Evolutionary conservation across 2,797 vertebrate species (phyloP).

Genomic region (Myoxocephalus aenaeus): DNA sequence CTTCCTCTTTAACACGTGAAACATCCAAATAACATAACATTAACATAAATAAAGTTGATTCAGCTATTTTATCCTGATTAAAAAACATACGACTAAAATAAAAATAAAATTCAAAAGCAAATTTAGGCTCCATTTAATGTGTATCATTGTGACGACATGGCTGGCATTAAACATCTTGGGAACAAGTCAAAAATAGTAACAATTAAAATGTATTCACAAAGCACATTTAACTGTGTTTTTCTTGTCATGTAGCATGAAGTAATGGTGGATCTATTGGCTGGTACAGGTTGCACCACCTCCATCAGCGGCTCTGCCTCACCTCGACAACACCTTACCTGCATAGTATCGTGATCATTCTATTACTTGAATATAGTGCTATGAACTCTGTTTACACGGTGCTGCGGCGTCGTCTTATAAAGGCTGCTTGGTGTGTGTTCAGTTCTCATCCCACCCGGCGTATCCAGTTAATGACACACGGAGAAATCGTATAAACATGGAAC

Average conservation of each 20-base stretch:
- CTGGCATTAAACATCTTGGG: not conserved
- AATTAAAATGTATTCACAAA: not conserved
- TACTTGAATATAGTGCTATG: slow-evolving; percentile 98
- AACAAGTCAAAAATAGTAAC: not conserved
- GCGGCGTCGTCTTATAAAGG: slow-evolving; percentile 85
- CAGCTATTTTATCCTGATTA: not conserved
- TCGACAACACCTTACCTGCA: slow-evolving; percentile 76
- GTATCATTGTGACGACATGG: not conserved
- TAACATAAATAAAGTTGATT: not conserved
- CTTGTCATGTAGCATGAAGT: not conserved
- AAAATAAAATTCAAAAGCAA: not conserved
- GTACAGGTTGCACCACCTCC: not conserved
- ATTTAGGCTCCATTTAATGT: not conserved
- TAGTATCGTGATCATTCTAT: slow-evolving; percentile 93
- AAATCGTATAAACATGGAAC: slow-evolving; percentile 91
- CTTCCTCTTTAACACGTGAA: not conserved
- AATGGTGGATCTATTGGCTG: not conserved
- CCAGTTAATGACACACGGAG: slow-evolving; percentile 85
- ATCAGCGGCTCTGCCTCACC: slow-evolving; percentile 86
- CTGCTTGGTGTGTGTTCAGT: slow-evolving; percentile 93
- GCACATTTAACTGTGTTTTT: not conserved
- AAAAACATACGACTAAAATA: not conserved
- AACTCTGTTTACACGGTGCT: slow-evolving; percentile 96
- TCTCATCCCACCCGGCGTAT: slow-evolving; percentile 85
- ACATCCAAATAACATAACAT: not conserved